Conservation (phyloP, 1,140 invertebrate genomes). For the Catajapyx aquilonaris region DNA sequence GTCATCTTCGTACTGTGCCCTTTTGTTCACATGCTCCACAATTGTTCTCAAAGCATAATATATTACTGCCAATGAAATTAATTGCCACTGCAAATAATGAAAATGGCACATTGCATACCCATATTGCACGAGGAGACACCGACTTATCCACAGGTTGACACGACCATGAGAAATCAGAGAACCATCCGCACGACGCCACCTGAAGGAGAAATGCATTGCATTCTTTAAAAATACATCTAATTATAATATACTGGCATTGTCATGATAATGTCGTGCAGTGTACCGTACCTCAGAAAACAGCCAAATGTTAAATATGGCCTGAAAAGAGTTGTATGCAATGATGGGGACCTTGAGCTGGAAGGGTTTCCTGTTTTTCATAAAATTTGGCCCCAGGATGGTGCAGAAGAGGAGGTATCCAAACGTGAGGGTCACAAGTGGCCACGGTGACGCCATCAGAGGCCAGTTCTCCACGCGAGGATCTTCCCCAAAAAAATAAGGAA, state of each 20-base stretch:
- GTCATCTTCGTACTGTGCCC: no score
- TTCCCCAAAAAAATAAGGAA: no score
- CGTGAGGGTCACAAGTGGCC: slow-evolving; percentile 6
- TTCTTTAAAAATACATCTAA: no score
- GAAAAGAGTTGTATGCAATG: slow-evolving; percentile 22
- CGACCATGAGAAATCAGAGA: neutral
- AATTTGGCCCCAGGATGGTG: slow-evolving; percentile 17
- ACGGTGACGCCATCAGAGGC: slow-evolving; percentile 24
- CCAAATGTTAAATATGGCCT: neutral
- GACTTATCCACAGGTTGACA: neutral
- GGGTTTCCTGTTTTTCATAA: slow-evolving; percentile 25
- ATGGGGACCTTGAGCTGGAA: slow-evolving; percentile 21
- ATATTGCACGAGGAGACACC: neutral
- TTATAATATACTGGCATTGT: no score
- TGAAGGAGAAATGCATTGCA: neutral
- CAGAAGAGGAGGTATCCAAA: slow-evolving; percentile 21
- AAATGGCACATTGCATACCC: no score
- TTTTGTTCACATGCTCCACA: no score
- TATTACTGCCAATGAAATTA: no score
- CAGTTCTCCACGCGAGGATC: slow-evolving; percentile 19
- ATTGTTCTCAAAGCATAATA: no score
- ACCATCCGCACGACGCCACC: neutral
- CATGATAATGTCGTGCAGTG: no score
- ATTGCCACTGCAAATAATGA: no score
- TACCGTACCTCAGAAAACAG: neutral